Evolutionary conservation across 1,140 invertebrate genomes (phyloP).

Genomic region (Anastatus disparis): DNA sequence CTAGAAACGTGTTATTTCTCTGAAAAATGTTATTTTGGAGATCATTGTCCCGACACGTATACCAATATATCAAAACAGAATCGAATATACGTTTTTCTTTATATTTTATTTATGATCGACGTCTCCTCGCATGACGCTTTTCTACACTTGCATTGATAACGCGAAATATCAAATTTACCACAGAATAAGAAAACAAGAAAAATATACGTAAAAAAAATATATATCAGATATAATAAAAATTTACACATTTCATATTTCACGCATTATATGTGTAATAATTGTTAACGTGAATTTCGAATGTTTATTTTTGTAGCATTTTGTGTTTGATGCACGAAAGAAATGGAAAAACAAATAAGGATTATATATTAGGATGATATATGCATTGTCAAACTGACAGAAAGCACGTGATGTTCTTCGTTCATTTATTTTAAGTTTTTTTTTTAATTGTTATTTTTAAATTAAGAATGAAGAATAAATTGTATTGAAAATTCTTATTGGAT

Average conservation of each 20-base stretch:
- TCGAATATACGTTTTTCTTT: constrained; percentile 21
- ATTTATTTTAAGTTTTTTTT: no score
- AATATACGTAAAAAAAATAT: no score
- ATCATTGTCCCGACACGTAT: constrained; percentile 27
- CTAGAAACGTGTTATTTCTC: constrained; percentile 30
- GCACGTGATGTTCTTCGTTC: constrained; percentile 18
- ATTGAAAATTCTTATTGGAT: no score
- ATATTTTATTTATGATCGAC: constrained; percentile 26
- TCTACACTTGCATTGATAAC: constrained; percentile 16
- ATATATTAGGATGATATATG: background rate
- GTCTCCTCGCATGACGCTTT: constrained; percentile 37
- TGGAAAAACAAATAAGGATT: background rate
- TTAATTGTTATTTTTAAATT: no score
- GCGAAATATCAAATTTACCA: constrained; percentile 16
- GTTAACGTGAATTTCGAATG: constrained; percentile 22
- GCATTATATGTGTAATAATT: no score
- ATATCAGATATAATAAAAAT: no score
- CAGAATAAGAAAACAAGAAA: constrained; percentile 20
- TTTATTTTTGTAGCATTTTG: background rate
- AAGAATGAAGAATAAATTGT: no score
- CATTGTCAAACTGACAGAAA: background rate
- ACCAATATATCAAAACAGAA: constrained; percentile 9
- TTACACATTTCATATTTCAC: no score
- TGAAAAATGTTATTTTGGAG: constrained; percentile 29
- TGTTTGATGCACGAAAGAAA: constrained; percentile 9